Conservation (phyloP, 2,888 invertebrate species). For the Dermolepida albohirtum region DNA sequence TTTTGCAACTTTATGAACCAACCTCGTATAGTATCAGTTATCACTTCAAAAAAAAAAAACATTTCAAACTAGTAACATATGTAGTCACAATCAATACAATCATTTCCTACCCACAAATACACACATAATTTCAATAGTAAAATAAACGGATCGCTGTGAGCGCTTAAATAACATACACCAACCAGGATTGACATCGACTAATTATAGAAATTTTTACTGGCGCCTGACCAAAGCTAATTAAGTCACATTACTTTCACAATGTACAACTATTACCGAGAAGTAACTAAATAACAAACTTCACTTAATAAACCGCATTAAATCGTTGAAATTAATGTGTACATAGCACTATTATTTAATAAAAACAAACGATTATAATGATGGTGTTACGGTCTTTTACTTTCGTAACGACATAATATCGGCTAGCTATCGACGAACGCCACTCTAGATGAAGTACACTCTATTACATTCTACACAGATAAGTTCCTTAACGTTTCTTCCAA, state of each 20-base stretch:
- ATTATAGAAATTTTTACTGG: constrained; percentile 48
- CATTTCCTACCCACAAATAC: constrained; percentile 6
- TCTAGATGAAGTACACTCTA: no score
- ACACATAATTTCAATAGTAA: constrained; percentile 15
- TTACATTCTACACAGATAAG: constrained; percentile 1
- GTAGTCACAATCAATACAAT: constrained; percentile 13
- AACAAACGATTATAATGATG: constrained; percentile 21
- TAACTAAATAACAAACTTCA: constrained; percentile 1
- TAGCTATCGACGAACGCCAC: no score
- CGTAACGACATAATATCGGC: neutral
- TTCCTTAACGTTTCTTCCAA: constrained; percentile 19
- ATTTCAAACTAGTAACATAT: neutral
- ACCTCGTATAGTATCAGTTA: no score
- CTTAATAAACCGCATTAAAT: constrained; percentile 38
- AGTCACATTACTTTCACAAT: constrained; percentile 47
- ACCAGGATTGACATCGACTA: constrained; percentile 42
- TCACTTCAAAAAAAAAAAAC: neutral
- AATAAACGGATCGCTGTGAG: constrained; percentile 21
- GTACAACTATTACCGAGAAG: constrained; percentile 15
- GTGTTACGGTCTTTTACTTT: constrained; percentile 11
- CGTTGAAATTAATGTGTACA: constrained; percentile 24
- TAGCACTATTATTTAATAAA: constrained; percentile 20
- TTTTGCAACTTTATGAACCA: no score
- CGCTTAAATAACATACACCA: constrained; percentile 14
- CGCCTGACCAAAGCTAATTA: constrained; percentile 48